A percentile compares a stretch with the other conserved stretches of the same genome.
These are phyloP conservation scores for Catocala nupta DNA, from an alignment of 2,888 invertebrate species.

Conservation along the genomic window DNA sequence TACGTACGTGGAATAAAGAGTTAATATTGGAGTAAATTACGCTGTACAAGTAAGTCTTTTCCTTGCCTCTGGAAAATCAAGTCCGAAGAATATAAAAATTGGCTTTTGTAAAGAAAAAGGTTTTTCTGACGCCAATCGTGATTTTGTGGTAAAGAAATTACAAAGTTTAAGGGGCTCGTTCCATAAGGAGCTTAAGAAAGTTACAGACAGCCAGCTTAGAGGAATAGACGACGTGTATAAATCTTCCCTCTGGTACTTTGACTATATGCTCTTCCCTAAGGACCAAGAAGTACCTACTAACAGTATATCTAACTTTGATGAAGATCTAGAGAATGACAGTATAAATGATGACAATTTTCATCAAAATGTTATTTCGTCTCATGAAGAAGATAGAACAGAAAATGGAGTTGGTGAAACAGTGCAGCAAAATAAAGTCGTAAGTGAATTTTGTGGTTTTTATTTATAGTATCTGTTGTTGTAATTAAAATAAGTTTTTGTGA, in stretches of 20 bases:
- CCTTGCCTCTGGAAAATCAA: too few species aligned
- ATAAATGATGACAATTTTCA: slow-evolving; percentile 7
- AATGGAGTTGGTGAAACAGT: too few species aligned
- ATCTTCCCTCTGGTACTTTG: slow-evolving; percentile 10
- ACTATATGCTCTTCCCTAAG: slow-evolving; percentile 10
- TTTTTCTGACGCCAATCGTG: background rate
- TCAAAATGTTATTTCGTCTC: slow-evolving; percentile 8
- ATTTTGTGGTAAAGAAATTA: slow-evolving; percentile 7
- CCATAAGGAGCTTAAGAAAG: slow-evolving; percentile 6
- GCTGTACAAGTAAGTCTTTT: too few species aligned
- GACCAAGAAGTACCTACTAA: slow-evolving; percentile 12
- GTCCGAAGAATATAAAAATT: too few species aligned
- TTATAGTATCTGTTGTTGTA: too few species aligned
- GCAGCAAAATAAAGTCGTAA: too few species aligned
- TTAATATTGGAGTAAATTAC: too few species aligned
- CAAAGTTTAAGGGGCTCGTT: slow-evolving; percentile 8
- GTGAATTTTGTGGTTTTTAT: too few species aligned
- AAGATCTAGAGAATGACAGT: slow-evolving; percentile 11
- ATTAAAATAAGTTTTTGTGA: too few species aligned
- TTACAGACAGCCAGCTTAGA: slow-evolving; percentile 3
- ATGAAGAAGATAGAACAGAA: too few species aligned
- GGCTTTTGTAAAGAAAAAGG: slow-evolving; percentile 1
- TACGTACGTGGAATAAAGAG: too few species aligned
- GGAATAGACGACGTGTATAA: slow-evolving; percentile 9
- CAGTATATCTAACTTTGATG: slow-evolving; percentile 8